These are phyloP conservation scores for Eolophus roseicapilla DNA, from an alignment of 2,113 vertebrate species.

Conservation along the genomic window DNA sequence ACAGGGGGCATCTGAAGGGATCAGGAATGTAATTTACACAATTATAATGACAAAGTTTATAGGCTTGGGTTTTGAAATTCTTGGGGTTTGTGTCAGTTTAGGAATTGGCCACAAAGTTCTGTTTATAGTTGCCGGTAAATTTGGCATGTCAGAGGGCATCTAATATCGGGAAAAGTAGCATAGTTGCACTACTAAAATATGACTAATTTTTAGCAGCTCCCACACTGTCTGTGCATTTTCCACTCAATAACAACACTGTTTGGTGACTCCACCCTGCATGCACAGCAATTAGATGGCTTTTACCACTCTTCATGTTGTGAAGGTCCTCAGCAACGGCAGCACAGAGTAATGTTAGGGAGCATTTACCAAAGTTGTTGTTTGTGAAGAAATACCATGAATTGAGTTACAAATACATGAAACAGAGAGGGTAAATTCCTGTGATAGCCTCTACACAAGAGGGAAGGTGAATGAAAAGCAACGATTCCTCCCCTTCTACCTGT, in stretches of 20 bases:
- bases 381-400: neutral
- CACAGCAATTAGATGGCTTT: neutral
- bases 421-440: neutral
- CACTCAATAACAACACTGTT: neutral
- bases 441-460: neutral
- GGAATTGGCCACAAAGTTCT: neutral
- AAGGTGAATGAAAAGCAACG: neutral
- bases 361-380: neutral
- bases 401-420: neutral
- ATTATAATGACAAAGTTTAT: neutral
- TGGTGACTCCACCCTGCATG: neutral
- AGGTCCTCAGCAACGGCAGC: neutral
- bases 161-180: neutral
- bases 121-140: neutral
- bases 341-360: neutral
- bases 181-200: neutral
- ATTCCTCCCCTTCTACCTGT: neutral
- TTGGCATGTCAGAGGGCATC: neutral
- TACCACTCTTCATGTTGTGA: neutral
- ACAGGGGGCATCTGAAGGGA: neutral
- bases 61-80: neutral
- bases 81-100: neutral
- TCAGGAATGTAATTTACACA: neutral
- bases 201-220: slow-evolving; percentile 17
- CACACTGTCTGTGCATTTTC: neutral